Base-by-base conservation (phyloP, 2,113 vertebrate species). In the mouse (Mus musculus) region DNA sequence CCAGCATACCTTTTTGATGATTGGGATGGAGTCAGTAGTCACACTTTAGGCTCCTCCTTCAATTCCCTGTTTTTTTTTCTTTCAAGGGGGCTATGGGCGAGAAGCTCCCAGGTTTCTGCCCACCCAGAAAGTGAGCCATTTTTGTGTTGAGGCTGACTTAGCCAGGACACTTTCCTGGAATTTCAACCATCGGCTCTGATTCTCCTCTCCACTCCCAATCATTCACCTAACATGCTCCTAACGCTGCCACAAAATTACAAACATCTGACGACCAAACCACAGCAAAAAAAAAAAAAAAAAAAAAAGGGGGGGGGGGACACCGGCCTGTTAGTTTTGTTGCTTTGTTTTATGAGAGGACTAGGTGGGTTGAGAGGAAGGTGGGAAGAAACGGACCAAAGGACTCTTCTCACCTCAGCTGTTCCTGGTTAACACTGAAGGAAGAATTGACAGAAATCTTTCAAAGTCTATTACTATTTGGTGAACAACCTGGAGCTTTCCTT, bases 101-200 rank as follows among this genome's bases (percentile, higher is more conserved):
- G 95, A 88, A 97, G 82, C 77, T 84, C 95, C 77, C 81, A 96
- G 90, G 88, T 90, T 96, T 92, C 67, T 49, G 82, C 36, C 87
- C n/a, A 90, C 54, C 65, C 92, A 90, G 93, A 96, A 93, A 94
- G 9, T 90, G 72, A 93, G 84, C 96, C 93, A 76, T 95, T 96
- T 87, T 52, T 54, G 39, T 88, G 90, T 90, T 71, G 52, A n/a
- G 73, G 46, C 90, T 92, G 97, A 82, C 92, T 85, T 84, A 85
- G 14, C 52, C 39, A 26, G 76, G 82, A 36, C 61, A 85, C 22
- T 96, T 91, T 88, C 71, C 96, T 94, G 96, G 95, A 97, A 96
- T 96, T 87, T 84, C 94, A 82, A n/a, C 93, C 96, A 91, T 96
- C 96, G 95, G 94, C 72, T 72, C 30, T 26, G 69, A 86, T 88